Evolutionary conservation across 2,888 invertebrate species (phyloP), one percentile per base, ranked within the genome.

Genomic region (Synergus japonicus): DNA sequence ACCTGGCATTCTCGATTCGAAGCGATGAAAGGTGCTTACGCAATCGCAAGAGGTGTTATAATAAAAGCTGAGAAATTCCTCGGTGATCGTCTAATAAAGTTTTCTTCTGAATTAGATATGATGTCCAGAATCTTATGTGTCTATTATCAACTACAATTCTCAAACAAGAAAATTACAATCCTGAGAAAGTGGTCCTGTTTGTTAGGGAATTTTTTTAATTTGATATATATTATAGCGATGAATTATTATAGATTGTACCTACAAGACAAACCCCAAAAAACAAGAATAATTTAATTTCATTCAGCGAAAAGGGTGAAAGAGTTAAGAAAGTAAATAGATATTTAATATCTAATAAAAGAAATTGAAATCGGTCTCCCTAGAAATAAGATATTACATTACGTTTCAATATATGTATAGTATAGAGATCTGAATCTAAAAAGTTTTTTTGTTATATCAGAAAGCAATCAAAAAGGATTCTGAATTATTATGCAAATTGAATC

Each of bases 1-100:
- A n/a, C 65, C 43, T 65, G 9, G 41, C 41, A 18, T 65, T 43
- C 41, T 41, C 65, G 43, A 65, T 43, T 43, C 65, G 37, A 64
- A 37, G 37, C 15, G 64, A 64, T 41, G 64, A 37, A 64, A 64
- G 37, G 64, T 65, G 65, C 65, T 65, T 65, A 65, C 41, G 65
- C 10, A 65, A 65, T 41, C 41, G 15, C 13, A 37, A 63, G 22
- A 65, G 41, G 37, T 65, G 65, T 41, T 65, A 65, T n/a, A 41
- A 65, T 65, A 65, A 65, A 65, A 65, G 37, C 41, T 65, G n/a
- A 8, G n/a, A 65, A 9, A 37, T 65, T 65, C 65, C 41, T 8
- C 41, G 43, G 41, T 41, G 15, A 65, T 43, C 65, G 12, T 43
- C 65, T 65, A 41, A 41, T 65, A n/a, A 43, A 41, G 9, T 65